Base-by-base conservation (phyloP, 2,888 invertebrate genomes). In the Cryptocephalus moraei region DNA sequence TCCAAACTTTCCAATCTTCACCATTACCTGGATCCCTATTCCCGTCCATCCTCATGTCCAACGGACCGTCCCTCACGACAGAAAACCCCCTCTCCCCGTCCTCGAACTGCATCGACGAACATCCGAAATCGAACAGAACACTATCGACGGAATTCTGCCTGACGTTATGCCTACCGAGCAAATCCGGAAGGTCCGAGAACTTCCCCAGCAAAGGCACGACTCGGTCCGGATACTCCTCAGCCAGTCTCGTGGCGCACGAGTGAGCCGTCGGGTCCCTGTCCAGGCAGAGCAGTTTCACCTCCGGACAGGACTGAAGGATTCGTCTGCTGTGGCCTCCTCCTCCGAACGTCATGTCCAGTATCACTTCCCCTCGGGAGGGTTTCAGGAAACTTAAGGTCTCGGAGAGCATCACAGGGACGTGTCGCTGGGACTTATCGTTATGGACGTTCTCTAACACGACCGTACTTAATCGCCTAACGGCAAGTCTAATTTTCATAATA, bases 1-100 rank as follows among this genome's bases (percentile, higher is more conserved):
- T n/a, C n/a, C n/a, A n/a, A n/a, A n/a, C n/a, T 22, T 22, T 22
- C 6, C 22, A 22, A 2, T 33, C 36, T 11, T n/a, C n/a, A 12
- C n/a, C 43, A 41, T 80, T 79, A 49, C 82, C 75, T 0, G 82
- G 77, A 61, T 74, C 80, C 59, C 84, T 74, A 8, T 76, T 73
- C 0, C 84, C 82, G 73, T 93, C 91, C 96, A 96, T 96, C 65
- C 95, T 77, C 95, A 96, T 96, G 62, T 96, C 95, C 46, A 96
- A 74, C 4, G 87, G 89, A 0, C 92, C 94, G 73, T 94, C 80
- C 66, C 81, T 81, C 42, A 81, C 84, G 0, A 94, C 63, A 8
- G 91, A 83, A 71, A 96, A 96, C 0, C 96, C 96, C 61, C 96
- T 76, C 12, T 78, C 75, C 0, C 82, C 78, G 54, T 75, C 75